Conservation (phyloP, 1,140 invertebrate species). For the Drosophila quadrilineata region DNA sequence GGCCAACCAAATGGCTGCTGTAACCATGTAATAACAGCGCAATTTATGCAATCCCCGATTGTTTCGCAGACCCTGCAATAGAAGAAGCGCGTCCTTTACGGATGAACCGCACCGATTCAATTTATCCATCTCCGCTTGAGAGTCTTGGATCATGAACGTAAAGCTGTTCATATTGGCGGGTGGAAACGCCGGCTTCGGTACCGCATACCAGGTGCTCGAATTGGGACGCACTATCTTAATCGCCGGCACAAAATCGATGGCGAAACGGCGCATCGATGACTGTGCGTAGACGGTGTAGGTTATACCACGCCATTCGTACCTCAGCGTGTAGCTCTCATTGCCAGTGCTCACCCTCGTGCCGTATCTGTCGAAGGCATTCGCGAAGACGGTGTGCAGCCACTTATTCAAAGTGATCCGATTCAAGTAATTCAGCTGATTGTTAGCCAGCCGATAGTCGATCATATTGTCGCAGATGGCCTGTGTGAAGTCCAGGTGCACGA, state of each 20-base stretch:
- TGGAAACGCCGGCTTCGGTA: slow-evolving; percentile 27
- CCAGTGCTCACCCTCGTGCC: neutral
- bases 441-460: slow-evolving; percentile 5
- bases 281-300: slow-evolving; percentile 39
- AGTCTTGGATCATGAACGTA: slow-evolving; percentile 37
- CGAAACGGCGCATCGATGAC: slow-evolving; percentile 1
- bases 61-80: slow-evolving; percentile 45
- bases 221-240: slow-evolving; percentile 23
- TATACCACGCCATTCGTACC: slow-evolving; percentile 8
- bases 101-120: slow-evolving; percentile 2
- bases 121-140: neutral
- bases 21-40: slow-evolving; percentile 41
- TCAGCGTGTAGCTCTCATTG: slow-evolving; percentile 9
- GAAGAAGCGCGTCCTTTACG: slow-evolving; percentile 26
- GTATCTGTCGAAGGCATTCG: neutral
- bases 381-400: slow-evolving; percentile 38
- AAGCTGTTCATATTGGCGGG: slow-evolving; percentile 1
- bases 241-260: slow-evolving; percentile 57
- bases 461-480: neutral
- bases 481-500: slow-evolving; percentile 41
- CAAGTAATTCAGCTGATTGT: slow-evolving; percentile 13
- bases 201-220: slow-evolving; percentile 7
- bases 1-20: slow-evolving; percentile 13
- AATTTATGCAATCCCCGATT: slow-evolving; percentile 31
- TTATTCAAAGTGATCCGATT: slow-evolving; percentile 11